Percentiles rank a stretch among this genome's conserved stretches.
Conservation (phyloP, 2,797 vertebrate species). For the Poecilia velifera region DNA sequence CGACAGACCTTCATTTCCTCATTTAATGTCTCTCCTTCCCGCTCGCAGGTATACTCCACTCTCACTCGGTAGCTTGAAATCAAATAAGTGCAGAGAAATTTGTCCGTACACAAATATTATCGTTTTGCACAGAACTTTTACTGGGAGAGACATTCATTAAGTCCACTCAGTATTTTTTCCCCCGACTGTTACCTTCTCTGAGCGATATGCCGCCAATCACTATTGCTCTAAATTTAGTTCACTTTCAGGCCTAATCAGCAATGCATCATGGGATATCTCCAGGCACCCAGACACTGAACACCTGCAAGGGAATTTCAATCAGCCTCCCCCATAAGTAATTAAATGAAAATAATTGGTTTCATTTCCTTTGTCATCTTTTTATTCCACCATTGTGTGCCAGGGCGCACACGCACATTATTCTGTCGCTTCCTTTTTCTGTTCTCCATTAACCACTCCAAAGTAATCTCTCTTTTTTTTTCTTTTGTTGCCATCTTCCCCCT, state of each 20-base stretch:
- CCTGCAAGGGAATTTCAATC: constrained; percentile 74
- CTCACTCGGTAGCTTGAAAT: constrained; percentile 19
- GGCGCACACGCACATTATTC: constrained; percentile 42
- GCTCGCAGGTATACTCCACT: constrained; percentile 25
- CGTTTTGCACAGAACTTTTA: constrained; percentile 19
- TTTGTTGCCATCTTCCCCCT: constrained; percentile 74
- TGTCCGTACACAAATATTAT: not conserved
- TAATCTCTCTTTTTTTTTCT: constrained; percentile 74
- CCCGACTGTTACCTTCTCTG: constrained; percentile 48
- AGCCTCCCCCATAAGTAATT: constrained; percentile 73
- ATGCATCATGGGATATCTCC: constrained; percentile 77
- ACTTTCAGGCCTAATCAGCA: constrained; percentile 70
- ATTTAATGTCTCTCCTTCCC: constrained; percentile 53
- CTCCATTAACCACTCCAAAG: constrained; percentile 65
- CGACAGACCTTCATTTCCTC: constrained; percentile 59
- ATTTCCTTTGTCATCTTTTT: constrained; percentile 60
- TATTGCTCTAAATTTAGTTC: constrained; percentile 48
- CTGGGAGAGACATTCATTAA: constrained; percentile 39
- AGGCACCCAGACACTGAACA: constrained; percentile 64
- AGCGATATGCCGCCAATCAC: constrained; percentile 65
- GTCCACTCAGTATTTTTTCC: constrained; percentile 46
- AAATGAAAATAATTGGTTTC: constrained; percentile 75
- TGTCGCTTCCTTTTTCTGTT: constrained; percentile 50
- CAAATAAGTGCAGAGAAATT: constrained; percentile 31
- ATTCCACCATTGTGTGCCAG: constrained; percentile 36